phyloP scores from a whole-genome alignment of 2,888 invertebrate genomes.

The Serrognathus titanus region DNA sequence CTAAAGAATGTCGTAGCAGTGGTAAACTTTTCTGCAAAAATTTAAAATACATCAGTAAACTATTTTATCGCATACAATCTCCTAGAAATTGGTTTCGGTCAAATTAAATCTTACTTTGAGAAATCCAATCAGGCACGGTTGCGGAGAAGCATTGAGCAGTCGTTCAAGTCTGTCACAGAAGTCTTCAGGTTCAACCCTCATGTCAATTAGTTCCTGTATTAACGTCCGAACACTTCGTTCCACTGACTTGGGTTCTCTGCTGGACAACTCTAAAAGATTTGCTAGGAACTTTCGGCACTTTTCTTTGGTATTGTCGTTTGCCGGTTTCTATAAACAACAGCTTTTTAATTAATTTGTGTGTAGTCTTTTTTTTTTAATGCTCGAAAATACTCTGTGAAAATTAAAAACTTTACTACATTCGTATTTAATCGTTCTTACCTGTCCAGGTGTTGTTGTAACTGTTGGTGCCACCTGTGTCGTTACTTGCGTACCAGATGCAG shows the following conservation, averaged over 20 bases:
- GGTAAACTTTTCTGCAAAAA: slow-evolving; percentile 87
- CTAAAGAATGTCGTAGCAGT: slow-evolving; percentile 83
- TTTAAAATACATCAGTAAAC: slow-evolving; percentile 17
- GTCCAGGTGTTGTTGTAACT: slow-evolving; percentile 38
- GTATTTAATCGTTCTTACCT: slow-evolving; percentile 20
- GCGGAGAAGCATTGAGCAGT: slow-evolving; percentile 94
- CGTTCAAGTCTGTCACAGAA: slow-evolving; percentile 94
- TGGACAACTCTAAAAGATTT: slow-evolving; percentile 90
- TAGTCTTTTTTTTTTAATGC: not conserved
- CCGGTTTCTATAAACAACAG: slow-evolving; percentile 50
- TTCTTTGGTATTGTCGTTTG: slow-evolving; percentile 86
- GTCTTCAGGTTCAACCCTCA: slow-evolving; percentile 91
- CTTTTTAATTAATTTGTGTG: not conserved
- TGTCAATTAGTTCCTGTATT: slow-evolving; percentile 94
- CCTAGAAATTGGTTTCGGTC: not conserved
- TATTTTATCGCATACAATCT: not conserved
- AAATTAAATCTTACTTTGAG: slow-evolving; percentile 64
- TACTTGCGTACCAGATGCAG: slow-evolving; percentile 40
- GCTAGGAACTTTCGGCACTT: slow-evolving; percentile 98
- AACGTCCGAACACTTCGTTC: slow-evolving; percentile 89
- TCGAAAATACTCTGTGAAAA: not conserved
- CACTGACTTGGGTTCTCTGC: slow-evolving; percentile 89
- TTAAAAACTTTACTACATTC: not conserved
- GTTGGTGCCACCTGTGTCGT: slow-evolving; percentile 43
- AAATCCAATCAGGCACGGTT: slow-evolving; percentile 97